phyloP scores from a whole-genome alignment of 2,888 invertebrate genomes.

The Aleiodes alternator region DNA sequence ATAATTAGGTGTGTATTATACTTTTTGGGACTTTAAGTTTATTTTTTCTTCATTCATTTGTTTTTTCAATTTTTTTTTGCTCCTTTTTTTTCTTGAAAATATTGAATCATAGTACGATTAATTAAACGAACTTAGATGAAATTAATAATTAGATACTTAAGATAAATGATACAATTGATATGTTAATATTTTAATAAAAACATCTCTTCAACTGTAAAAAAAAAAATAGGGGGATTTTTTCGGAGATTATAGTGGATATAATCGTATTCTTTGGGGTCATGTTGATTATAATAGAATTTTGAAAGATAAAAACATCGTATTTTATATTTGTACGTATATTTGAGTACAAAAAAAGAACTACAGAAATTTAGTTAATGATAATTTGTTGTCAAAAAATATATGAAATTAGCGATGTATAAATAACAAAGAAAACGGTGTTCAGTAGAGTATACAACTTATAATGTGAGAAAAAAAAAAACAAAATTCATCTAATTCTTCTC shows the following conservation, averaged over 20 bases:
- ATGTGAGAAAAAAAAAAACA: background rate
- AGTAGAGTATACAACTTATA: constrained; percentile 59
- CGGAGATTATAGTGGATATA: background rate
- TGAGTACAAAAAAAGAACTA: constrained; percentile 49
- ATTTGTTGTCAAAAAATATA: constrained; percentile 51
- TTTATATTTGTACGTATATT: constrained; percentile 53
- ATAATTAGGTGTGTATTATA: constrained; percentile 70
- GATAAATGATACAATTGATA: constrained; percentile 68
- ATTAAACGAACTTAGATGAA: constrained; percentile 38
- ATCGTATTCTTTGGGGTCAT: constrained; percentile 15
- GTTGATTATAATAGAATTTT: constrained; percentile 65
- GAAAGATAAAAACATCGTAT: constrained; percentile 63
- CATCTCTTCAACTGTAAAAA: constrained; percentile 63
- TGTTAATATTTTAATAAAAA: constrained; percentile 74
- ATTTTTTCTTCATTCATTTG: constrained; percentile 54
- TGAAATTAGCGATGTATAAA: constrained; percentile 32
- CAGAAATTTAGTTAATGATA: constrained; percentile 55
- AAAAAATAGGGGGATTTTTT: constrained; percentile 47
- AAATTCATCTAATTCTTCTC: constrained; percentile 55
- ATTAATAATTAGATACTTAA: constrained; percentile 32
- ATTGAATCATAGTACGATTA: constrained; percentile 56
- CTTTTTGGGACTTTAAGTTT: constrained; percentile 65
- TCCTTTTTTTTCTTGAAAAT: constrained; percentile 59
- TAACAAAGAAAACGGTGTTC: constrained; percentile 58
- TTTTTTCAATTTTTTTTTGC: constrained; percentile 51